phyloP scores from a whole-genome alignment of 2,113 vertebrate species.

The Candoia aspera region DNA sequence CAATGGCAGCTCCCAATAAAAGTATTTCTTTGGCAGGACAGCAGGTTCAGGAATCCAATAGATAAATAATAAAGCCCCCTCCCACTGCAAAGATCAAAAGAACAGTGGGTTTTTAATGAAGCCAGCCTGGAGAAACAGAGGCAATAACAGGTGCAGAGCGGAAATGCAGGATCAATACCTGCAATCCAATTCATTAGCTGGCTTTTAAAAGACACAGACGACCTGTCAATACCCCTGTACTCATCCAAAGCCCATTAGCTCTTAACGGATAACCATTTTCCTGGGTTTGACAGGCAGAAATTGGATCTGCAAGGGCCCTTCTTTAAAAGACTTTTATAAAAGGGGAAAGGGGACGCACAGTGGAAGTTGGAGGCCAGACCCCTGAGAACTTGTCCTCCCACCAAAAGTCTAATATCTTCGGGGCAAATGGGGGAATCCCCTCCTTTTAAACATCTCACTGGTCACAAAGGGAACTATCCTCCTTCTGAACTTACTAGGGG shows the following conservation, averaged over 20 bases:
- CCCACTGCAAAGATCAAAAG: not conserved
- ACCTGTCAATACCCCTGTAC: slow-evolving; percentile 34
- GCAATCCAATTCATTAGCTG: slow-evolving; percentile 47
- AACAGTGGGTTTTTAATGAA: slow-evolving; percentile 22
- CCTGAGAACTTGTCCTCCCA: not conserved
- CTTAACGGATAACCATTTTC: slow-evolving; percentile 21
- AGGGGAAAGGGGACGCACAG: not conserved
- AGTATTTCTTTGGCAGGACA: not conserved
- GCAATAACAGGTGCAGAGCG: slow-evolving; percentile 24
- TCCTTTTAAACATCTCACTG: not conserved
- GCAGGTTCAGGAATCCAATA: not conserved
- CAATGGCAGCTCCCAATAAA: not conserved
- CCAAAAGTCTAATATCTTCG: not conserved
- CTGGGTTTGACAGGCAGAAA: slow-evolving; percentile 32
- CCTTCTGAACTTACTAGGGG: too few relatives aligned
- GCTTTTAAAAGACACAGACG: slow-evolving; percentile 46
- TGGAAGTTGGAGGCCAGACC: not conserved
- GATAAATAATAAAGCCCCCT: not conserved
- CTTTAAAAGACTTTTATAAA: not conserved
- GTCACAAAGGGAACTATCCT: not conserved
- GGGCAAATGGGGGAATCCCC: too few relatives aligned
- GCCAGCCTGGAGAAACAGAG: slow-evolving; percentile 8
- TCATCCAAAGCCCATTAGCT: slow-evolving; percentile 43
- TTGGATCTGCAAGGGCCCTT: slow-evolving; percentile 13
- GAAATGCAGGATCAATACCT: slow-evolving; percentile 40